Conservation (phyloP, 1,140 invertebrate genomes). For the Drosophila nigromelanica region DNA sequence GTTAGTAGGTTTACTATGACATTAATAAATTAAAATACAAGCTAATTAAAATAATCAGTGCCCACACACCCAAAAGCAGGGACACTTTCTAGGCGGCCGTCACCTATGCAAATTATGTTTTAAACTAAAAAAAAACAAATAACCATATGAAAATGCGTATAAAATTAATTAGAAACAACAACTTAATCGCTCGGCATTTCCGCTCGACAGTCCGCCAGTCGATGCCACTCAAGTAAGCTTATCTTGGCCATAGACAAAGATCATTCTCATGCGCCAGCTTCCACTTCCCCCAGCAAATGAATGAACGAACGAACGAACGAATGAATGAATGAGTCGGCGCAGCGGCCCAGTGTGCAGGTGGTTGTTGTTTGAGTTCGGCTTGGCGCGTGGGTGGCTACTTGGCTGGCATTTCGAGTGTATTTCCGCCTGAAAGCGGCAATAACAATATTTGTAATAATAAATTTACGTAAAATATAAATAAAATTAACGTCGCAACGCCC, state of each 20-base stretch:
- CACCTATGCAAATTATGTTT: conserved; percentile 68
- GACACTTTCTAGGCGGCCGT: conserved; percentile 46
- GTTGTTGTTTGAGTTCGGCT: conserved; percentile 41
- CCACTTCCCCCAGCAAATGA: conserved; percentile 57
- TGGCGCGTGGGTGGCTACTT: conserved; percentile 53
- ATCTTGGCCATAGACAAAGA: conserved; percentile 43
- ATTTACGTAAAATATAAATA: conserved; percentile 80
- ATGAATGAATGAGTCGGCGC: conserved; percentile 49
- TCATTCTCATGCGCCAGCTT: conserved; percentile 48
- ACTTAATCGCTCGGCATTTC: conserved; percentile 74
- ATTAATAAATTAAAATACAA: conserved; percentile 53
- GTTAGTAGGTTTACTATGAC: conserved; percentile 19
- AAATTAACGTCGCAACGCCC: conserved; percentile 63
- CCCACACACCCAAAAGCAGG: conserved; percentile 30
- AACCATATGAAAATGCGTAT: conserved; percentile 41
- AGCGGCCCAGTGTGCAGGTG: conserved; percentile 65
- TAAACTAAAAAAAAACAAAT: conserved; percentile 34
- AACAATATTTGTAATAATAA: conserved; percentile 82
- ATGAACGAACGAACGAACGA: conserved; percentile 6
- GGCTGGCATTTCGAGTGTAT: conserved; percentile 70
- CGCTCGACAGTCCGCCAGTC: conserved; percentile 44
- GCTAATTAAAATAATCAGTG: conserved; percentile 50
- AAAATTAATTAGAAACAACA: conserved; percentile 63
- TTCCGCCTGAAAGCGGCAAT: conserved; percentile 79
- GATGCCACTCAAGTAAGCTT: conserved; percentile 48